A percentile compares a stretch with the other conserved stretches of the same genome.
These are phyloP conservation scores for Tursiops truncatus DNA, from an alignment of 2,113 vertebrate genomes.

Conservation along the genomic window DNA sequence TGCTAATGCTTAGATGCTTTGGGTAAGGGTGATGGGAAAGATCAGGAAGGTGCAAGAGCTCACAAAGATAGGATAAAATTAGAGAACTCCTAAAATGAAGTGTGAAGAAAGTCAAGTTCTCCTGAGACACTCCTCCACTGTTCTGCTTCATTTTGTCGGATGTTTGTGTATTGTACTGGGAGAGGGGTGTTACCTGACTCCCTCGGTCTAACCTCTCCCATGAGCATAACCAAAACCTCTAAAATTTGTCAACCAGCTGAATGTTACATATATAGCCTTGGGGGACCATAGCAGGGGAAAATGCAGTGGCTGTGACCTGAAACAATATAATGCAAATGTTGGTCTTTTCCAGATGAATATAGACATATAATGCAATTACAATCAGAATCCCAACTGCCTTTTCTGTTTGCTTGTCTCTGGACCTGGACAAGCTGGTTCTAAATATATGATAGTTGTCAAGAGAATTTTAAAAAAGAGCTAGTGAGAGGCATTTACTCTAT, in stretches of 20 bases:
- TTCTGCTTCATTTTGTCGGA: not conserved
- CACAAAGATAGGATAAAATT: not conserved
- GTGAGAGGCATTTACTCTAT: not conserved
- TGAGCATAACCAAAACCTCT: not conserved
- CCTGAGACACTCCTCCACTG: not conserved
- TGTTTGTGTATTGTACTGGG: not conserved
- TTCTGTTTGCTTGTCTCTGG: conserved; percentile 49
- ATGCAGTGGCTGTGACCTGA: not conserved
- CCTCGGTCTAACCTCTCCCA: not conserved
- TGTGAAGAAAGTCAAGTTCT: not conserved
- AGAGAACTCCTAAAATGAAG: not conserved
- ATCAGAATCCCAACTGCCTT: not conserved
- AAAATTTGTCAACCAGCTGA: not conserved
- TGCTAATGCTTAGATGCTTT: not conserved
- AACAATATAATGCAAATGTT: not conserved
- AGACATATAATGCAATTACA: not conserved
- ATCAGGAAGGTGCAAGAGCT: rapidly evolving
- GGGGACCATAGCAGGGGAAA: not conserved
- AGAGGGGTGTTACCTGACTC: not conserved
- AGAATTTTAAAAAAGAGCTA: conserved; percentile 26
- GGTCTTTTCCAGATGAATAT: not conserved
- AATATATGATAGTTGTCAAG: conserved; percentile 34
- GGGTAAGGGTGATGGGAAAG: not conserved
- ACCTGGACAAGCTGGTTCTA: conserved; percentile 33
- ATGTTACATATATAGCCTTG: not conserved